Conservation (phyloP, 1,140 invertebrate genomes). For the Odontomachus brunneus region DNA sequence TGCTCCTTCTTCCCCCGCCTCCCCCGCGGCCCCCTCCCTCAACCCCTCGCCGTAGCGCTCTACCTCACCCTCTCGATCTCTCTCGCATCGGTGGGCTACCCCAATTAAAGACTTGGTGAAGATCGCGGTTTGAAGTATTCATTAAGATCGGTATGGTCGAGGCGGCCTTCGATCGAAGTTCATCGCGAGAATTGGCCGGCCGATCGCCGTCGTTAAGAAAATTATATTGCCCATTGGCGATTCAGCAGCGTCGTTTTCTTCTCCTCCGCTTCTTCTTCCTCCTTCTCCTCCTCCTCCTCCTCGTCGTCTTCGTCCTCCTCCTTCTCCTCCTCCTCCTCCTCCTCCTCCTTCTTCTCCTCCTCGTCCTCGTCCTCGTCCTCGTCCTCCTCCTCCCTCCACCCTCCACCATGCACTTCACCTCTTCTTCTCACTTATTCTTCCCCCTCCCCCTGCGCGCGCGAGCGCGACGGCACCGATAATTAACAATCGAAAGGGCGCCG, state of each 20-base stretch:
- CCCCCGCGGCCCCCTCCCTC: neutral
- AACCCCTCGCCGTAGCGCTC: neutral
- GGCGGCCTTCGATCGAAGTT: constrained; percentile 59
- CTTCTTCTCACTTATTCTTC: constrained; percentile 28
- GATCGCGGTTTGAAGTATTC: constrained; percentile 48
- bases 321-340: constrained; percentile 10
- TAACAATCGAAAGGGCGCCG: constrained; percentile 52
- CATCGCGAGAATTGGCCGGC: constrained; percentile 49
- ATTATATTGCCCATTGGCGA: constrained; percentile 64
- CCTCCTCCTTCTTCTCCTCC: neutral
- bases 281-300: neutral
- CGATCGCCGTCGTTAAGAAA: constrained; percentile 61
- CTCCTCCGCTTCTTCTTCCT: constrained; percentile 19
- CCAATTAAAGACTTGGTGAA: constrained; percentile 47
- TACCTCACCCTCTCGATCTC: neutral
- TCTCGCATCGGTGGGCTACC: constrained; percentile 42
- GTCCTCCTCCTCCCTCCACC: neutral
- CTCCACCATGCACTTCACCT: neutral
- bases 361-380: constrained; percentile 22
- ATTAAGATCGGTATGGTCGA: constrained; percentile 48
- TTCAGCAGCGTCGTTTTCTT: constrained; percentile 44
- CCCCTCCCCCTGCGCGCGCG: neutral
- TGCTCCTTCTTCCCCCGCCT: neutral
- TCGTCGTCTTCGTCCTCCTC: constrained; percentile 38
- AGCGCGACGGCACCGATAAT: constrained; percentile 44